phyloP scores from a whole-genome alignment of 2,888 invertebrate species.

The Metallyticus violacea region DNA sequence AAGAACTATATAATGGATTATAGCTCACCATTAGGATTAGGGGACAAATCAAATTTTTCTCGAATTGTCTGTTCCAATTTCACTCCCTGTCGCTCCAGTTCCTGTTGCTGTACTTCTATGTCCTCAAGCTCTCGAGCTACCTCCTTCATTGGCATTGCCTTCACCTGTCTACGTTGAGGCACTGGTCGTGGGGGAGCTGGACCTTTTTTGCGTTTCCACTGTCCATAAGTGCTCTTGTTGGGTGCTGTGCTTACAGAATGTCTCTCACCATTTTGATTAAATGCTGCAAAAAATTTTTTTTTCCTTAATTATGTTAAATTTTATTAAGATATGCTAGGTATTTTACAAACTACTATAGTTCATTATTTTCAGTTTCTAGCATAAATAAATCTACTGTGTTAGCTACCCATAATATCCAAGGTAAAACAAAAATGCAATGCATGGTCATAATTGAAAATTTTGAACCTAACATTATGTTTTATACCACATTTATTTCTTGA shows the following conservation, averaged over 20 bases:
- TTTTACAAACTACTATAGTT: too few species aligned
- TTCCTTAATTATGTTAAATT: too few species aligned
- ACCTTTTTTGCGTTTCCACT: conserved; percentile 74
- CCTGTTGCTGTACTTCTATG: conserved; percentile 84
- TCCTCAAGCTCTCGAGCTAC: conserved; percentile 49
- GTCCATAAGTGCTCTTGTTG: conserved; percentile 63
- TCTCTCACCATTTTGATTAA: not conserved
- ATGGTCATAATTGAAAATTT: too few species aligned
- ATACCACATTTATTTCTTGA: too few species aligned
- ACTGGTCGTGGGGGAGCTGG: conserved; percentile 77
- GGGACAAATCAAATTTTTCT: conserved; percentile 63
- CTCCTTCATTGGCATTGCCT: conserved; percentile 53
- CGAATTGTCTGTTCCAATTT: conserved; percentile 85
- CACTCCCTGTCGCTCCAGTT: conserved; percentile 88
- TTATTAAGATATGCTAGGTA: too few species aligned
- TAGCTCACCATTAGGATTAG: not conserved
- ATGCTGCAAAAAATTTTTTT: not conserved
- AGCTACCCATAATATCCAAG: too few species aligned
- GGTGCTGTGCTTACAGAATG: conserved; percentile 33
- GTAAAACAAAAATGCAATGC: too few species aligned
- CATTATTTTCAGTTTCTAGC: too few species aligned
- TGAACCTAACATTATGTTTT: too few species aligned
- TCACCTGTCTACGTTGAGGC: conserved; percentile 58
- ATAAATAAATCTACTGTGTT: too few species aligned
- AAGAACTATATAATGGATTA: not conserved